Conservation (phyloP, 2,113 vertebrate genomes). For the Pionites leucogaster region DNA sequence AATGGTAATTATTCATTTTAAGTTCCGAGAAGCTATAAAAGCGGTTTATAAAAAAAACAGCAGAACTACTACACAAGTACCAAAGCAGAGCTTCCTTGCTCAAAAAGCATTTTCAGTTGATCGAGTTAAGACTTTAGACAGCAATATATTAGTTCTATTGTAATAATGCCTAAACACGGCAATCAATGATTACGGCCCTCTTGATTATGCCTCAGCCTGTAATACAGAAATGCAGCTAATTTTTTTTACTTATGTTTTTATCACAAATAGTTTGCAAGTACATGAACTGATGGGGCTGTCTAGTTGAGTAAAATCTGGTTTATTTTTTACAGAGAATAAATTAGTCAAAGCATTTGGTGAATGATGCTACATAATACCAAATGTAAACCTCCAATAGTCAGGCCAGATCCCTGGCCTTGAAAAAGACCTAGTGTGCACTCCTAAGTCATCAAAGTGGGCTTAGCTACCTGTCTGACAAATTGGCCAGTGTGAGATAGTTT, state of each 20-base stretch:
- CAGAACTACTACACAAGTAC: background rate
- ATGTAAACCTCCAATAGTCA: conserved; percentile 28
- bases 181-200: background rate
- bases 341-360: conserved; percentile 28
- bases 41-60: background rate
- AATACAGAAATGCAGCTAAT: background rate
- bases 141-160: background rate
- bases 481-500: background rate
- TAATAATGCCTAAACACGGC: background rate
- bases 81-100: background rate
- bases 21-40: background rate
- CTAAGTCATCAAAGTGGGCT: background rate
- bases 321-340: conserved; percentile 20
- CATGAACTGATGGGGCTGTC: background rate
- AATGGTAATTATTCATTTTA: conserved; percentile 16
- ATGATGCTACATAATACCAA: conserved; percentile 32
- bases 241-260: background rate
- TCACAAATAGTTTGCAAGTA: background rate
- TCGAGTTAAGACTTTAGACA: background rate
- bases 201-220: background rate
- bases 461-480: background rate
- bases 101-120: background rate
- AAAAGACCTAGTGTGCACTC: background rate
- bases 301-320: conserved; percentile 22
- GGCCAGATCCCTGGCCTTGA: background rate